Percentiles rank a stretch among this genome's conserved stretches.
phyloP scores from a whole-genome alignment of 2,797 vertebrate genomes.

The Cynodonichthys magdalenae region DNA sequence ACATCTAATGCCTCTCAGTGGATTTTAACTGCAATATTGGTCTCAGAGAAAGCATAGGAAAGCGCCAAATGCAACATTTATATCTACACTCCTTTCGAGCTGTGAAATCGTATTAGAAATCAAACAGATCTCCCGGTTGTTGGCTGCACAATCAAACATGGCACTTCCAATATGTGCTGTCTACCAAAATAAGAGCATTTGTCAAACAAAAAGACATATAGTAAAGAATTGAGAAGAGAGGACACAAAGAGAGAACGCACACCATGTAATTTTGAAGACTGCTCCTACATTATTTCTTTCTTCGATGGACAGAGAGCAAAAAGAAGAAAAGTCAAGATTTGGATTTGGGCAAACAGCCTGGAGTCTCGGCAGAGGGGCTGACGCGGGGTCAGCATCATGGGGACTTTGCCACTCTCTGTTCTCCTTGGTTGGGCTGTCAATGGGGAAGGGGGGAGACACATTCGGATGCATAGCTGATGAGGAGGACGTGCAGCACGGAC shows the following conservation, averaged over 20 bases:
- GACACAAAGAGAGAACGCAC: constrained; percentile 19
- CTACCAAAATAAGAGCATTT: constrained; percentile 54
- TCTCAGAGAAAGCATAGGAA: constrained; percentile 41
- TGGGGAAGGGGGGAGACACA: constrained; percentile 48
- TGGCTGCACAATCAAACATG: constrained; percentile 46
- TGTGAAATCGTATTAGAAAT: constrained; percentile 53
- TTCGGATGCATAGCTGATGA: constrained; percentile 78
- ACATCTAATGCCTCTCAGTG: constrained; percentile 67
- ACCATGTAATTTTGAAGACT: constrained; percentile 34
- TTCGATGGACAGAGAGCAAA: constrained; percentile 31
- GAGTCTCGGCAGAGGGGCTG: constrained; percentile 54
- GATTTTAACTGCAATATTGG: constrained; percentile 53
- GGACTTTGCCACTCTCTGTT: constrained; percentile 56
- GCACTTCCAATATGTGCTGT: constrained; percentile 58
- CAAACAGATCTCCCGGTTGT: constrained; percentile 50
- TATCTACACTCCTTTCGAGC: constrained; percentile 47
- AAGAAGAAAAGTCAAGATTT: constrained; percentile 56
- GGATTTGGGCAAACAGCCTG: constrained; percentile 57
- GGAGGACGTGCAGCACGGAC: constrained; percentile 65
- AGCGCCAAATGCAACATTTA: constrained; percentile 59
- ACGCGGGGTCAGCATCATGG: constrained; percentile 63
- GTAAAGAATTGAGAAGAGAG: constrained; percentile 34
- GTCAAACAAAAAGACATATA: constrained; percentile 54
- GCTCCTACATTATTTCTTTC: constrained; percentile 21
- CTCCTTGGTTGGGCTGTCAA: constrained; percentile 69